Percentiles rank a stretch among this genome's conserved stretches.
phyloP scores from a whole-genome alignment of 2,797 vertebrate genomes.

The Cuculus canorus region DNA sequence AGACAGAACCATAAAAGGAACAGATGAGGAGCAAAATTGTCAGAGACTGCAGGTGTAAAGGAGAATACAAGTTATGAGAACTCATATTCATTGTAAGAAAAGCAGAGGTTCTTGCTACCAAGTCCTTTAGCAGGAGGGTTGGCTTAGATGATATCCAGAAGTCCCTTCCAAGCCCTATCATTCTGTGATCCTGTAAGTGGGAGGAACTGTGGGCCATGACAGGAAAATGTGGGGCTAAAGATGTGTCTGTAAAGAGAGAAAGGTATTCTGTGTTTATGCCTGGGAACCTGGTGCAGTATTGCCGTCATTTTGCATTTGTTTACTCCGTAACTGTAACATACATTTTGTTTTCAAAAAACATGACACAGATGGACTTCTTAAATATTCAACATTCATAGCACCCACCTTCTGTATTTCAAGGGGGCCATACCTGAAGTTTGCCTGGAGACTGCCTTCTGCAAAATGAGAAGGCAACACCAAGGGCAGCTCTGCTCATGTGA shows the following conservation, averaged over 20 bases:
- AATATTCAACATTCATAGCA: too few species aligned
- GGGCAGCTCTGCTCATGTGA: neutral
- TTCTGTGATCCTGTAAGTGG: too few species aligned
- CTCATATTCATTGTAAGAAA: neutral
- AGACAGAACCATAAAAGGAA: neutral
- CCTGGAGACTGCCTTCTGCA: neutral
- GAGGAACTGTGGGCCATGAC: neutral
- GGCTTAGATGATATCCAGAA: too few species aligned
- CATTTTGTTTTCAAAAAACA: neutral
- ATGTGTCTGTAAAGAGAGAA: neutral
- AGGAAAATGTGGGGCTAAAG: neutral
- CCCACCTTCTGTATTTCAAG: neutral
- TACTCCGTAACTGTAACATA: neutral
- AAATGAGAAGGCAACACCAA: neutral
- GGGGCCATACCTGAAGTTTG: neutral
- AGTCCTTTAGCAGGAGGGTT: too few species aligned
- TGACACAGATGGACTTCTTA: too few species aligned
- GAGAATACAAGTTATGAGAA: neutral
- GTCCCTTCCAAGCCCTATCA: too few species aligned
- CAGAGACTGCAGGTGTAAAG: neutral
- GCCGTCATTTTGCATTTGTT: neutral
- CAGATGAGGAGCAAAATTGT: neutral
- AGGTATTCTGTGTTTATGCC: neutral
- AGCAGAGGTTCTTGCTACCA: neutral
- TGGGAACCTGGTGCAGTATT: neutral